phyloP scores from a whole-genome alignment of 2,797 vertebrate species.

The Chromis chromis region DNA sequence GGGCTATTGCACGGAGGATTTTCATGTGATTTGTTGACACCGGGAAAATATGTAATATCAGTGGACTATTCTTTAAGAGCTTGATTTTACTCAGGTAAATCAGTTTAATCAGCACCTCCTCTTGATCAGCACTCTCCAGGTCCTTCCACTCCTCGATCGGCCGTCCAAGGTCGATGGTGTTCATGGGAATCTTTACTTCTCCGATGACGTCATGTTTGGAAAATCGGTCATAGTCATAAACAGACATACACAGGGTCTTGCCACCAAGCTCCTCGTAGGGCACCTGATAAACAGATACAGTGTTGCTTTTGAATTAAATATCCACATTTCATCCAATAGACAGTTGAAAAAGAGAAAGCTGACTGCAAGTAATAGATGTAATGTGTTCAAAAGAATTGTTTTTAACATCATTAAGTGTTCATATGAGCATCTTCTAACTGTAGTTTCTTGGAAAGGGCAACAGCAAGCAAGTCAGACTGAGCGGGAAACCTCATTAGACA shows the following conservation, averaged over 20 bases:
- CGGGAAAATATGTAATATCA: neutral
- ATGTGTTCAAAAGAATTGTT: neutral
- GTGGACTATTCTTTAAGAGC: neutral
- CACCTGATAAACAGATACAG: conserved; percentile 80
- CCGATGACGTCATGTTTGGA: conserved; percentile 99
- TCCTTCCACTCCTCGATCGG: conserved; percentile 97
- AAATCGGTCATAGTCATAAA: conserved; percentile 98
- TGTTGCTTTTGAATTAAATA: neutral
- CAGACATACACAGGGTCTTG: conserved; percentile 95
- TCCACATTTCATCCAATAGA: neutral
- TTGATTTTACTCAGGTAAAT: neutral
- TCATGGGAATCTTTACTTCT: conserved; percentile 96
- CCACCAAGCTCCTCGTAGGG: conserved; percentile 97
- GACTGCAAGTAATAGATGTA: neutral
- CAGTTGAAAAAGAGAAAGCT: neutral
- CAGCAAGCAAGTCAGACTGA: too few relatives aligned
- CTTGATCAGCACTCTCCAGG: conserved; percentile 95
- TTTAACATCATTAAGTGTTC: neutral
- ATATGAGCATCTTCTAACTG: neutral
- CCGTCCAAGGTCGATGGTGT: conserved; percentile 94
- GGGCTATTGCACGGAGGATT: neutral
- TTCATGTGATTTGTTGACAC: neutral
- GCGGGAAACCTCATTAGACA: too few relatives aligned
- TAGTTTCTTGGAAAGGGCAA: neutral
- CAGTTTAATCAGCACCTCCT: conserved; percentile 87